Evolutionary conservation across 1,140 invertebrate species (phyloP), one percentile per base, ranked within the genome.

Genomic region (Ostrea denselamellosa): DNA sequence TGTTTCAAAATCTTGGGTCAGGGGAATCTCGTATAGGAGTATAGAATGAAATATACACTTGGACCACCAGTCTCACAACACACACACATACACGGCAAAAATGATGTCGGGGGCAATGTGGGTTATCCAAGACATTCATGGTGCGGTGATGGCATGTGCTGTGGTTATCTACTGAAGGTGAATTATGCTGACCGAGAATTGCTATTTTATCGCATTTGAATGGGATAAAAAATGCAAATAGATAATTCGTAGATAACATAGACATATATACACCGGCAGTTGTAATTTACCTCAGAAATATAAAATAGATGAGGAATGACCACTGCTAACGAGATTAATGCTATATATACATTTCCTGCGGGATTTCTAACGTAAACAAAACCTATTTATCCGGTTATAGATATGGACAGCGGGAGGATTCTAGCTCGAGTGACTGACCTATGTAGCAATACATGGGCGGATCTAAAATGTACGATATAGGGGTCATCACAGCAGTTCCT

Each of bases 141-240:
- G 68, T 28, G 9, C 28, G 28, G 68, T 10, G 8, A 12, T 28
- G 68, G 28, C 68, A 71, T 71, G 25, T 17, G 25, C 28, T 9
- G 0, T 9, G 22, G 25, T 71, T 71, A 71, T 71, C 68, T 44
- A 34, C 9, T 17, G 12, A 14, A 71, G 28, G 25, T 28, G 28
- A 71, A 28, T 28, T 14, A n/a, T 14, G 14, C 58, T 62, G 58
- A 62, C 58, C 14, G 58, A 62, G n/a, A 71, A 71, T 71, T 34
- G 68, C 28, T 14, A 28, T 71, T 71, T 25, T 71, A 71, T 71
- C 68, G 68, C 28, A 71, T 28, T 34, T 71, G 68, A 28, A 71
- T 71, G 68, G 68, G 68, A 17, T 71, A 71, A 71, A 71, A 71
- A 71, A 71, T 71, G 25, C 28, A 71, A 71, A 71, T 25, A 28